Conservation (phyloP, 2,888 invertebrate species). For the Melanophora roralis region DNA sequence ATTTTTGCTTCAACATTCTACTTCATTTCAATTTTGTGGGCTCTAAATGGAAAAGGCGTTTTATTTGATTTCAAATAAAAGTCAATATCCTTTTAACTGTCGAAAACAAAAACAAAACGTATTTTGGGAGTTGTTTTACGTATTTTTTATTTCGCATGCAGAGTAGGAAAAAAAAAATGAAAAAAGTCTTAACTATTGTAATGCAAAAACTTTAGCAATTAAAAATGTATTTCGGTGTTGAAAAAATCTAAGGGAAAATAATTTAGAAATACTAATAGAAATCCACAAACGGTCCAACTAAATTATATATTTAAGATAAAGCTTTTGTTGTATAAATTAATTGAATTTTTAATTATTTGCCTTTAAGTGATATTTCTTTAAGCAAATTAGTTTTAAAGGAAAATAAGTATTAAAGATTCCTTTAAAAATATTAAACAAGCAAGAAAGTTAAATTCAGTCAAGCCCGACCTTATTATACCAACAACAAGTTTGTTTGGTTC, state of each 20-base stretch:
- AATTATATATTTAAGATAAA: no score
- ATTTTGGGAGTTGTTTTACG: background rate
- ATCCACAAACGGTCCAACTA: background rate
- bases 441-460: no score
- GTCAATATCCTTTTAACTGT: constrained; percentile 54
- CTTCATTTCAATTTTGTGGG: background rate
- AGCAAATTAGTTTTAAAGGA: no score
- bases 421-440: no score
- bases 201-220: constrained; percentile 60
- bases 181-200: constrained; percentile 15
- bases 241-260: background rate
- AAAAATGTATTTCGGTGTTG: constrained; percentile 44
- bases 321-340: no score
- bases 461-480: no score
- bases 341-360: no score
- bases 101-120: background rate
- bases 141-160: constrained; percentile 5
- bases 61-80: constrained; percentile 31
- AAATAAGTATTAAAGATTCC: no score
- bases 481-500: no score
- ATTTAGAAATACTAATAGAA: no score
- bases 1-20: background rate
- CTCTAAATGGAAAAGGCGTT: constrained; percentile 12
- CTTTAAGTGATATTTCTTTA: no score
- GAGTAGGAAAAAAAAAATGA: background rate